Evolutionary conservation across 2,888 invertebrate genomes (phyloP).

Genomic region (Synanthedon andrenaeformis): DNA sequence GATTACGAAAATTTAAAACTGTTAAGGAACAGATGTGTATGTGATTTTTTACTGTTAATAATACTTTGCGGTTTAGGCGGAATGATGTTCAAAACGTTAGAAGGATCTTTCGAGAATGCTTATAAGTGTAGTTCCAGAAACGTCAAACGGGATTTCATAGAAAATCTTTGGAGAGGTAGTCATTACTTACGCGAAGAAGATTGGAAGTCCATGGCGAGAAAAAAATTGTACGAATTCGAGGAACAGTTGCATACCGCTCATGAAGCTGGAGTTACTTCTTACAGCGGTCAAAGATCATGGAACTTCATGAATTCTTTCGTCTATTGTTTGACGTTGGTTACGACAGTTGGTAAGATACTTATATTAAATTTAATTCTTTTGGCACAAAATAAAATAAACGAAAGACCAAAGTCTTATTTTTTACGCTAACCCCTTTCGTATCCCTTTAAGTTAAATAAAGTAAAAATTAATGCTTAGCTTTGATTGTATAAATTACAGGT

Average conservation of each 20-base stretch:
- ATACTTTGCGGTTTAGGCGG: conserved; percentile 84
- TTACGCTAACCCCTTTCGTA: background rate
- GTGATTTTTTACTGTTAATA: conserved; percentile 76
- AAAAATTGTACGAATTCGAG: conserved; percentile 85
- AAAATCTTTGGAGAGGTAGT: conserved; percentile 84
- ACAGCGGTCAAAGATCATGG: conserved; percentile 88
- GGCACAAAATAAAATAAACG: too few relatives aligned
- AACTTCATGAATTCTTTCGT: conserved; percentile 88
- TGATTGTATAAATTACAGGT: conserved; percentile 69
- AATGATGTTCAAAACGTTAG: conserved; percentile 82
- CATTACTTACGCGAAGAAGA: conserved; percentile 88
- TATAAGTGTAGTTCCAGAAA: conserved; percentile 90
- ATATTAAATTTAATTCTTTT: background rate
- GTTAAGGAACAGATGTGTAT: conserved; percentile 75
- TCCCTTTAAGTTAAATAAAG: background rate
- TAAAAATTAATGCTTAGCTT: background rate
- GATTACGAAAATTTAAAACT: conserved; percentile 67
- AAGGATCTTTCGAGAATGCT: conserved; percentile 86
- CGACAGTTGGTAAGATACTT: conserved; percentile 84
- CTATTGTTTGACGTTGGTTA: conserved; percentile 87
- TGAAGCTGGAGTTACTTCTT: conserved; percentile 85
- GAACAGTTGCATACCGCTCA: conserved; percentile 86
- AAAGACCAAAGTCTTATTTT: background rate
- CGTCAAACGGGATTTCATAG: conserved; percentile 88
- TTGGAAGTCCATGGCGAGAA: conserved; percentile 88